A percentile compares a stretch with the other conserved stretches of the same genome.
phyloP scores from a whole-genome alignment of 2,888 invertebrate genomes.

The Drosophila incognita region DNA sequence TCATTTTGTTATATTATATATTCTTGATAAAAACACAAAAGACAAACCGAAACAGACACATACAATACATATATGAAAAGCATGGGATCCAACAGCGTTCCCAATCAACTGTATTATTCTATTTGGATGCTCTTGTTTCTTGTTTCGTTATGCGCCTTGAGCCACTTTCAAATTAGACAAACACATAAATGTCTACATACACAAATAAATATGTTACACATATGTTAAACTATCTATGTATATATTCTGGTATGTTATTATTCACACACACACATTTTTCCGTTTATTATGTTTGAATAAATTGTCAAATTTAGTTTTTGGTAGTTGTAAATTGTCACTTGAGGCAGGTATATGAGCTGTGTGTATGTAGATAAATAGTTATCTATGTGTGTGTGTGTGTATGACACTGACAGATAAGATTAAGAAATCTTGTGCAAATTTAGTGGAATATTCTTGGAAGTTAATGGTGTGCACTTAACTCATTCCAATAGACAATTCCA shows the following conservation, averaged over 20 bases:
- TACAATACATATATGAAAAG: constrained; percentile 10
- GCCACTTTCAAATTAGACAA: constrained; percentile 34
- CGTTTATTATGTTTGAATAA: constrained; percentile 15
- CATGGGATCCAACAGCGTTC: constrained; percentile 11
- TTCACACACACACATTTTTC: not conserved
- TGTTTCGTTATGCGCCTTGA: constrained; percentile 31
- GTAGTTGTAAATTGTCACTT: constrained; percentile 15
- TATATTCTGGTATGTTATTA: not conserved
- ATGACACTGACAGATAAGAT: constrained; percentile 16
- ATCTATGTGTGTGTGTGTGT: not conserved
- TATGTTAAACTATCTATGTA: not conserved
- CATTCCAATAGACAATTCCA: not conserved
- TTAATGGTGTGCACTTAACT: not conserved
- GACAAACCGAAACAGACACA: not conserved
- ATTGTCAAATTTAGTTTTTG: constrained; percentile 13
- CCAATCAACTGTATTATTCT: constrained; percentile 31
- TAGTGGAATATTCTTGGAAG: not conserved
- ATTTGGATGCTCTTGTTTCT: constrained; percentile 13
- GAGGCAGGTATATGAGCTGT: not conserved
- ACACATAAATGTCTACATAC: constrained; percentile 6
- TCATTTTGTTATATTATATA: constrained; percentile 46
- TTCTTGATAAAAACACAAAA: constrained; percentile 44
- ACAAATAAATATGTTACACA: not conserved
- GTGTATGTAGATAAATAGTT: not conserved
- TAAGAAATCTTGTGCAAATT: constrained; percentile 2